These are phyloP conservation scores for Holcopasites calliopsidis DNA, from an alignment of 1,140 invertebrate genomes.

Conservation along the genomic window DNA sequence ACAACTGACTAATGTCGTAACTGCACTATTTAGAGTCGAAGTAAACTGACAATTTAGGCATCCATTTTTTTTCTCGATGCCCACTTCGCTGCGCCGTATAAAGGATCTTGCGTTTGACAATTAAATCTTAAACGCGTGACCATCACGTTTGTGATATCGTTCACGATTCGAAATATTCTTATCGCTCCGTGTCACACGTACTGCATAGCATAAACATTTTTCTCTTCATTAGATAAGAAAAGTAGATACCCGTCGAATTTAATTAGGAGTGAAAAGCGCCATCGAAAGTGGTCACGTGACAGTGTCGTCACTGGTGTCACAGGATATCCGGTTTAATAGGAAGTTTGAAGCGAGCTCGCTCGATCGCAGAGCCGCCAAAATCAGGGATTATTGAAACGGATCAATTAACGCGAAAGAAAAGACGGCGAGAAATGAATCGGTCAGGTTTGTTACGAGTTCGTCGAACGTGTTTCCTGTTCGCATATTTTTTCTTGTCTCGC, in stretches of 20 bases:
- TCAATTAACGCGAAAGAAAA: neutral
- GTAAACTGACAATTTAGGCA: too few relatives aligned
- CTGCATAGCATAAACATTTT: too few relatives aligned
- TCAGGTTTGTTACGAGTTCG: constrained; percentile 4
- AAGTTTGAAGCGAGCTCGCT: neutral
- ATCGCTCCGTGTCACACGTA: too few relatives aligned
- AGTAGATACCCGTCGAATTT: neutral
- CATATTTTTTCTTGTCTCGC: neutral
- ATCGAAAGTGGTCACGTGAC: neutral
- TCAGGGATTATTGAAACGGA: neutral
- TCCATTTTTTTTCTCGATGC: neutral
- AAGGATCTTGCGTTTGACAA: neutral
- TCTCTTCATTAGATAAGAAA: too few relatives aligned
- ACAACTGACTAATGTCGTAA: neutral
- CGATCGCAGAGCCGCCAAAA: neutral
- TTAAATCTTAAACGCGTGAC: neutral
- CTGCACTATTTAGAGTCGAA: too few relatives aligned
- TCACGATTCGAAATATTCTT: too few relatives aligned
- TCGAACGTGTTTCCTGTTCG: neutral
- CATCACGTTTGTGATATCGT: neutral
- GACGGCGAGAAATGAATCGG: neutral
- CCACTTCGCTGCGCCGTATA: neutral
- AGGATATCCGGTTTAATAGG: neutral
- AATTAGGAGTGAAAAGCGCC: neutral
- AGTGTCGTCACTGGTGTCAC: neutral